These are phyloP conservation scores for Ischnura elegans DNA, from an alignment of 2,888 invertebrate genomes.

Conservation along the genomic window DNA sequence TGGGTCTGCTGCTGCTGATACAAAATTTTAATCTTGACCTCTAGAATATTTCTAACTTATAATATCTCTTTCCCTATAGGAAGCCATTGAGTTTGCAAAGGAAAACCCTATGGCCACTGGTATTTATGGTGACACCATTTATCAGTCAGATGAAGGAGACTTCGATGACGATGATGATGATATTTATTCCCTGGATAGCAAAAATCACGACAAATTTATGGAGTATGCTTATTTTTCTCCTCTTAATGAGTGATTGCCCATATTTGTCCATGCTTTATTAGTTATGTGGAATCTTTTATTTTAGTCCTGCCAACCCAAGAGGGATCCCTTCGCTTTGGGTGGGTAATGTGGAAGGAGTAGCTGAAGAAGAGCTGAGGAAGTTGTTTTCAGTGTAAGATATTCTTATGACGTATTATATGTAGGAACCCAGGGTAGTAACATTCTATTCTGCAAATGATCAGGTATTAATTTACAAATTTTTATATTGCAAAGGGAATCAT, in stretches of 20 bases:
- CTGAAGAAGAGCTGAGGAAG: conserved; percentile 48
- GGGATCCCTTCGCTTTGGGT: conserved; percentile 45
- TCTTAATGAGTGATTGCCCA: not conserved
- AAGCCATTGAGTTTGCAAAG: conserved; percentile 48
- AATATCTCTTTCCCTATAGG: not conserved
- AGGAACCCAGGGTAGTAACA: not conserved
- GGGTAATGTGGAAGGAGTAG: conserved; percentile 9
- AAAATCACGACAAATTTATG: conserved; percentile 40
- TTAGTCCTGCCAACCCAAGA: conserved; percentile 41
- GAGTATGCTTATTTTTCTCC: not conserved
- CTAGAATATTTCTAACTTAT: not conserved
- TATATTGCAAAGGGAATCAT: no score
- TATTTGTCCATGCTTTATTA: not conserved
- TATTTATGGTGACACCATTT: conserved; percentile 32
- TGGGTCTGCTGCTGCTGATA: not conserved
- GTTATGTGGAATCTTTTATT: not conserved
- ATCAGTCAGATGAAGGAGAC: conserved; percentile 52
- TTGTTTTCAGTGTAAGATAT: conserved; percentile 42
- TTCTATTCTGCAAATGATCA: not conserved
- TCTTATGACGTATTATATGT: not conserved
- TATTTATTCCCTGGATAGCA: conserved; percentile 4
- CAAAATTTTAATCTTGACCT: not conserved
- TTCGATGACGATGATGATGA: conserved; percentile 43
- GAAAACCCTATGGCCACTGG: conserved; percentile 7
- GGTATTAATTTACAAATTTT: no score